Evolutionary conservation across 1,140 invertebrate genomes (phyloP).

Genomic region (Myzus persicae): DNA sequence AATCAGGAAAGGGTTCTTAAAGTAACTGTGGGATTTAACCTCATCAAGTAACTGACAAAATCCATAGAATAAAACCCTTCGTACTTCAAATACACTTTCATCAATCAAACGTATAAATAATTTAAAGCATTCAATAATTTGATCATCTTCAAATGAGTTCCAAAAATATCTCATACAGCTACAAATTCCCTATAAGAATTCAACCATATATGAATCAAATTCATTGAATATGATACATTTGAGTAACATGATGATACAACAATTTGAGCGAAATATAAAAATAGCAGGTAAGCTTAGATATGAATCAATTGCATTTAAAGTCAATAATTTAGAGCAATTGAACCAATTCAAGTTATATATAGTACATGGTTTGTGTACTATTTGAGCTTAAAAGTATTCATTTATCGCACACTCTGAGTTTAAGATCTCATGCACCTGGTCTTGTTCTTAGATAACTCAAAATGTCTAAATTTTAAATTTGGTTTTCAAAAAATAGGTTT

Average conservation of each 20-base stretch:
- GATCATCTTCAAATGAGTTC: slow-evolving; percentile 42
- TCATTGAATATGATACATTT: neutral
- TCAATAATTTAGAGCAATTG: too few relatives aligned
- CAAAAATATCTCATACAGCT: slow-evolving; percentile 53
- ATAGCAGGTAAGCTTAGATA: too few relatives aligned
- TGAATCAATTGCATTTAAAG: too few relatives aligned
- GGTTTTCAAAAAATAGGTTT: neutral
- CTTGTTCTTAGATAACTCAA: too few relatives aligned
- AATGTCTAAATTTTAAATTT: neutral
- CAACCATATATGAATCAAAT: neutral
- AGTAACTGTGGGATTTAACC: slow-evolving; percentile 7
- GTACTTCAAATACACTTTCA: slow-evolving; percentile 47
- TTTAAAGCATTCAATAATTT: slow-evolving; percentile 29
- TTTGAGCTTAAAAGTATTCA: too few relatives aligned
- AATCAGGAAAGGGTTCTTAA: neutral
- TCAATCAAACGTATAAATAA: slow-evolving; percentile 16
- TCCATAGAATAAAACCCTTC: slow-evolving; percentile 22
- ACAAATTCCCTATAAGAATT: slow-evolving; percentile 45
- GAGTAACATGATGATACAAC: neutral
- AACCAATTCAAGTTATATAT: too few relatives aligned
- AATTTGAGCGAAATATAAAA: neutral
- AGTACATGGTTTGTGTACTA: too few relatives aligned
- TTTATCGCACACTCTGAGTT: too few relatives aligned
- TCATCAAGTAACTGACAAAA: slow-evolving; percentile 49
- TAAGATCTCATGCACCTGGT: too few relatives aligned